Evolutionary conservation across 1,140 invertebrate species (phyloP).

Genomic region (Lineus longissimus): DNA sequence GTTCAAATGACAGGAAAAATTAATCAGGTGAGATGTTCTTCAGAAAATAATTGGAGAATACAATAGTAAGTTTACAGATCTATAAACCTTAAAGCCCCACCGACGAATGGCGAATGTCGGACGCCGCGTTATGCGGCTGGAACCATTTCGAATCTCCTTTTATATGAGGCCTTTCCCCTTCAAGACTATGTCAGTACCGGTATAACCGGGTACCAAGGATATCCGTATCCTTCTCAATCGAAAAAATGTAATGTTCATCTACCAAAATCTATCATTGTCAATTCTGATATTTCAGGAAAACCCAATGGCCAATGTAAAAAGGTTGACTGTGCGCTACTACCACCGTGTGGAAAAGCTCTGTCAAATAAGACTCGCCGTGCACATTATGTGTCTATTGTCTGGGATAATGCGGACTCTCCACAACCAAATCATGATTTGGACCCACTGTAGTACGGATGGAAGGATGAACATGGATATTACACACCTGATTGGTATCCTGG

Average conservation of each 20-base stretch:
- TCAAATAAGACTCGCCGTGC: neutral
- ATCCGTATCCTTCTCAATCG: no score
- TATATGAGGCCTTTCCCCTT: no score
- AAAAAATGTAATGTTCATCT: neutral
- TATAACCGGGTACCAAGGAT: no score
- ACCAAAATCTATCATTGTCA: neutral
- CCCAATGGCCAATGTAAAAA: constrained; percentile 4
- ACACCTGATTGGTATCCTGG: constrained; percentile 2
- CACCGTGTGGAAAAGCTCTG: neutral
- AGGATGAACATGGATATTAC: neutral
- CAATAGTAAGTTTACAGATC: neutral
- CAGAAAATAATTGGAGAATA: neutral
- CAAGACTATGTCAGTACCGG: no score
- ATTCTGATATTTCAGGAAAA: neutral
- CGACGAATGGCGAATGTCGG: no score
- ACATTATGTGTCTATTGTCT: neutral
- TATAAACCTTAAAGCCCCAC: neutral
- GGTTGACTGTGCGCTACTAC: constrained; percentile 5
- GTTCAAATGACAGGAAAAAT: constrained; percentile 10
- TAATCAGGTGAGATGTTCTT: neutral
- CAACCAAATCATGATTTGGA: neutral
- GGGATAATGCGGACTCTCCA: neutral
- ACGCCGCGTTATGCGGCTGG: no score
- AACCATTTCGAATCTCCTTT: no score
- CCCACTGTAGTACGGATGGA: constrained; percentile 6